Percentiles rank a stretch among this genome's conserved stretches.
Conservation (phyloP, 2,888 invertebrate species). For the Aspidapion aeneum region DNA sequence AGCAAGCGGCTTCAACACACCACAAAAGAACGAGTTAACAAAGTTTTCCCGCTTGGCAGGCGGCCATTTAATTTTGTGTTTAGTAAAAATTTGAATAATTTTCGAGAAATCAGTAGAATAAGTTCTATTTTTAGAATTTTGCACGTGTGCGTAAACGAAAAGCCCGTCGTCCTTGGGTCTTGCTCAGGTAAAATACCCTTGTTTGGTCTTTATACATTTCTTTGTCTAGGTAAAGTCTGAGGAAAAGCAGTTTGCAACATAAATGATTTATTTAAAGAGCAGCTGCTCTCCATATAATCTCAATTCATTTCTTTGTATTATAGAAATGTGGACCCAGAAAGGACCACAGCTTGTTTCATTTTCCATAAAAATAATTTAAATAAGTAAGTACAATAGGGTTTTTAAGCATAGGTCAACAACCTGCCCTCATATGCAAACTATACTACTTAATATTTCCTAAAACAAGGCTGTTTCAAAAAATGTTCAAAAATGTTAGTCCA, state of each 20-base stretch:
- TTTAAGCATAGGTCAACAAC: too few relatives aligned
- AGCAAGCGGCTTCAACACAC: not conserved
- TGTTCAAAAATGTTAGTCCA: too few relatives aligned
- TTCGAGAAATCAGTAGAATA: not conserved
- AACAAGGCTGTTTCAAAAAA: too few relatives aligned
- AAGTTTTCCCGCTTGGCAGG: not conserved
- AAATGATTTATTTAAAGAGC: not conserved
- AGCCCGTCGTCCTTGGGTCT: constrained; percentile 42
- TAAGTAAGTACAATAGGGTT: too few relatives aligned
- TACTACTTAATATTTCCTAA: too few relatives aligned
- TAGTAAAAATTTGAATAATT: not conserved
- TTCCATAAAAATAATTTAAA: too few relatives aligned
- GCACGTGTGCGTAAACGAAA: constrained; percentile 29
- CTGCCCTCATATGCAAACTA: too few relatives aligned
- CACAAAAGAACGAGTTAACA: not conserved
- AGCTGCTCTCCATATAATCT: not conserved
- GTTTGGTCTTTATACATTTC: constrained; percentile 42
- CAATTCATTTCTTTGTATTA: constrained; percentile 1
- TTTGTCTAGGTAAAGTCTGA: constrained; percentile 41
- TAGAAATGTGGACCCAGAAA: not conserved
- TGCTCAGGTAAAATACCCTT: constrained; percentile 45
- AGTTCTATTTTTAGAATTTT: constrained; percentile 21
- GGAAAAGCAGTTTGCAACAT: constrained; percentile 1
- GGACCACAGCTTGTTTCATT: too few relatives aligned
- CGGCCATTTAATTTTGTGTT: not conserved